Evolutionary conservation across 1,140 invertebrate genomes (phyloP).

Genomic region (Tribolium castaneum): DNA sequence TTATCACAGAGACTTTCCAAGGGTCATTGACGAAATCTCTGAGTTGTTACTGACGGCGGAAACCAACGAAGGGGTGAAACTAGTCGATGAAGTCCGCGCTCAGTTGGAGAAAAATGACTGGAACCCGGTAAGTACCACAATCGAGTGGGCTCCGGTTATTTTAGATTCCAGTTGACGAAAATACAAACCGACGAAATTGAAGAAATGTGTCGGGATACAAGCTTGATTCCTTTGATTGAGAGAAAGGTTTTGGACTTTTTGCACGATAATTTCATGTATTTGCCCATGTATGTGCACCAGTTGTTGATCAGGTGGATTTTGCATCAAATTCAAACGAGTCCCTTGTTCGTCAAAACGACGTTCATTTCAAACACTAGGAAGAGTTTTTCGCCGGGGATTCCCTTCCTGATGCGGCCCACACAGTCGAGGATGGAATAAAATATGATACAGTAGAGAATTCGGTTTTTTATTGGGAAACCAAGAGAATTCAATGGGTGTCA

Average conservation of each 20-base stretch:
- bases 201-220: constrained; percentile 50
- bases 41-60: background rate
- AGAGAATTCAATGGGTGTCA: background rate
- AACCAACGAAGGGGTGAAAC: constrained; percentile 12
- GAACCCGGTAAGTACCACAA: constrained; percentile 20
- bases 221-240: constrained; percentile 53
- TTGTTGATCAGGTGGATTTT: constrained; percentile 53
- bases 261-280: constrained; percentile 49
- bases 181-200: constrained; percentile 41
- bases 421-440: too few relatives aligned
- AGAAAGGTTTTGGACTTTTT: constrained; percentile 58
- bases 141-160: background rate
- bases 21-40: constrained; percentile 62
- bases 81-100: constrained; percentile 17
- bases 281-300: constrained; percentile 61
- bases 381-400: background rate
- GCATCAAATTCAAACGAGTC: constrained; percentile 56
- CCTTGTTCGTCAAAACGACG: constrained; percentile 51
- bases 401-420: background rate
- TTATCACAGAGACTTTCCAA: constrained; percentile 70
- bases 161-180: background rate
- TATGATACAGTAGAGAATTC: background rate
- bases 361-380: background rate
- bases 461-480: background rate
- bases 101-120: constrained; percentile 34